Conservation (phyloP, 2,797 vertebrate species). For the Ceryle rudis region DNA sequence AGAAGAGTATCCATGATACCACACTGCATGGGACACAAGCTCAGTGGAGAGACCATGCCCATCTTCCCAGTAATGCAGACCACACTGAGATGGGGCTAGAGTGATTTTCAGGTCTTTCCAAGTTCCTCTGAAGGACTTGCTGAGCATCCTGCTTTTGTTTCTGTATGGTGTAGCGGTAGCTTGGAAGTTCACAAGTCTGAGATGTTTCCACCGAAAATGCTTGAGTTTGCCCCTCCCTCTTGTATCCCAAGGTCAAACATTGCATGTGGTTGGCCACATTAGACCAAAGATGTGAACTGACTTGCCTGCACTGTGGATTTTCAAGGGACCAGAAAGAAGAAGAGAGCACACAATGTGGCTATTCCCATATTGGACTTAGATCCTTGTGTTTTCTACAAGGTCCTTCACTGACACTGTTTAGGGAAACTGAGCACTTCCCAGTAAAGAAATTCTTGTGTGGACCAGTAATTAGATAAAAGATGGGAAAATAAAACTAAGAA, state of each 20-base stretch:
- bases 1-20: background rate
- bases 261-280: background rate
- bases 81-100: background rate
- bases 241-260: background rate
- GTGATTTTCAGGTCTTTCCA: background rate
- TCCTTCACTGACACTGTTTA: background rate
- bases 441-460: background rate
- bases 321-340: background rate
- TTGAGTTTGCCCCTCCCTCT: background rate
- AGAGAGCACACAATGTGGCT: background rate
- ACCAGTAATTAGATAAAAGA: background rate
- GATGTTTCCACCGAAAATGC: background rate
- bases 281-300: background rate
- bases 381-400: background rate
- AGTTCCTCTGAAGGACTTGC: background rate
- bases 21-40: background rate
- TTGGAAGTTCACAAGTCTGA: background rate
- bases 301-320: background rate
- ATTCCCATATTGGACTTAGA: background rate
- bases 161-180: background rate
- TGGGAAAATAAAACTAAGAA: background rate
- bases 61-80: background rate
- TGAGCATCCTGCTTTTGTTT: background rate
- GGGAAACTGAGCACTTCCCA: background rate
- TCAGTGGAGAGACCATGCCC: background rate